phyloP scores from a whole-genome alignment of 2,797 vertebrate species.

The Spondyliosoma cantharus region DNA sequence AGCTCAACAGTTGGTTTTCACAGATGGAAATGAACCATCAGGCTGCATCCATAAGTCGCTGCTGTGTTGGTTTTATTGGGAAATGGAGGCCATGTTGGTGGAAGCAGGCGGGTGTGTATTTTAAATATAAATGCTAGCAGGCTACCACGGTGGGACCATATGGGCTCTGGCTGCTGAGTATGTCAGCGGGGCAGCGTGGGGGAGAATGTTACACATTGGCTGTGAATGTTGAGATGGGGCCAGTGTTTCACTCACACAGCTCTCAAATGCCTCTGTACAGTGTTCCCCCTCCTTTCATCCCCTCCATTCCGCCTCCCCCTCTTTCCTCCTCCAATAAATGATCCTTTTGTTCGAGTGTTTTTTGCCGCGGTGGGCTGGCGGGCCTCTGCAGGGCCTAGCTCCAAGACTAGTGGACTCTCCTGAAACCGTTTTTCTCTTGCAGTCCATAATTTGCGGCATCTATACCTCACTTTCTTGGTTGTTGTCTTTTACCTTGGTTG shows the following conservation, averaged over 20 bases:
- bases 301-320: conserved; percentile 62
- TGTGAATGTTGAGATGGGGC: conserved; percentile 86
- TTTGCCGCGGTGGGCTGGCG: conserved; percentile 72
- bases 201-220: conserved; percentile 81
- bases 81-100: conserved; percentile 21
- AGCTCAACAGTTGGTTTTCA: conserved; percentile 52
- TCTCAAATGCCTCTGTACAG: conserved; percentile 81
- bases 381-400: conserved; percentile 65
- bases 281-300: conserved; percentile 74
- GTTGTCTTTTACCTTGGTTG: conserved; percentile 15
- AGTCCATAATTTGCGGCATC: conserved; percentile 47
- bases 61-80: conserved; percentile 47
- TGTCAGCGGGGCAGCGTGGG: conserved; percentile 64
- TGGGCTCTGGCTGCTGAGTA: conserved; percentile 63
- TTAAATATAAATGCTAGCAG: conserved; percentile 49
- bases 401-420: conserved; percentile 61
- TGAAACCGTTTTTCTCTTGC: conserved; percentile 46
- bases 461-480: conserved; percentile 13
- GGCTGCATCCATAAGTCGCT: conserved; percentile 35
- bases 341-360: conserved; percentile 82
- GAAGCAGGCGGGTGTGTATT: conserved; percentile 34
- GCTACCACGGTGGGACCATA: conserved; percentile 64
- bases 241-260: conserved; percentile 78
- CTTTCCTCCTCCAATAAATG: conserved; percentile 83
- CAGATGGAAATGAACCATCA: conserved; percentile 59